Evolutionary conservation across 2,888 invertebrate genomes (phyloP), one percentile per base, ranked within the genome.

Genomic region (Reticulitermes lucifugus): DNA sequence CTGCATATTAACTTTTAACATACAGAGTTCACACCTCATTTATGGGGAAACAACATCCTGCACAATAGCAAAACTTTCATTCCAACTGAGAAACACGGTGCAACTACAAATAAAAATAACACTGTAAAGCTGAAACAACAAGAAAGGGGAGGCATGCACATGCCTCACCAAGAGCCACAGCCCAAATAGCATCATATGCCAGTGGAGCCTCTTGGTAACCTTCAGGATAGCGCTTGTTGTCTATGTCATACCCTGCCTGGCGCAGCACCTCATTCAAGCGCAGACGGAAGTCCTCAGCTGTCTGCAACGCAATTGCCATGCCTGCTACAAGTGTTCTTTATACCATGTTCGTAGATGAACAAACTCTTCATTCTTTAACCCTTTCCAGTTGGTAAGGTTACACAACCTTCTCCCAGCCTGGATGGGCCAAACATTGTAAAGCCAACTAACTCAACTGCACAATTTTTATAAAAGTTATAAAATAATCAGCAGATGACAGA

Each of bases 101-200:
- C 65, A 65, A 71, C 21, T 12, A 14, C 75, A 84, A 85, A 70
- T 55, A 41, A 46, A 43, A 6, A 65, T 25, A 25, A 65, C 65
- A 65, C 5, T 60, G n/a, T 51, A 70, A 84, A 86, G 79, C 59
- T 71, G 73, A 55, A 43, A 82, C 41, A 70, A 79, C 9, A 79
- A 51, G 4, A 59, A 12, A 7, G 81, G 81, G 65, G 81, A 81
- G 81, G 81, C 70, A 70, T 43, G 71, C 71, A 25, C 41, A 70
- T 35, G 43, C 41, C 89, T 89, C 91, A 96, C 96, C 98, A 89
- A 99, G 92, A 70, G 99, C 99, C 59, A 99, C 96, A 71, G 99
- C 98, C 99, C 99, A 99, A 81, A 99, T 98, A 18, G 99, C 99
- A 91, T 99, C 99, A 90, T 99, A 99, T 79, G 99, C 99, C 85